Base-by-base conservation (phyloP, 2,113 vertebrate genomes). In the Hucho hucho region DNA sequence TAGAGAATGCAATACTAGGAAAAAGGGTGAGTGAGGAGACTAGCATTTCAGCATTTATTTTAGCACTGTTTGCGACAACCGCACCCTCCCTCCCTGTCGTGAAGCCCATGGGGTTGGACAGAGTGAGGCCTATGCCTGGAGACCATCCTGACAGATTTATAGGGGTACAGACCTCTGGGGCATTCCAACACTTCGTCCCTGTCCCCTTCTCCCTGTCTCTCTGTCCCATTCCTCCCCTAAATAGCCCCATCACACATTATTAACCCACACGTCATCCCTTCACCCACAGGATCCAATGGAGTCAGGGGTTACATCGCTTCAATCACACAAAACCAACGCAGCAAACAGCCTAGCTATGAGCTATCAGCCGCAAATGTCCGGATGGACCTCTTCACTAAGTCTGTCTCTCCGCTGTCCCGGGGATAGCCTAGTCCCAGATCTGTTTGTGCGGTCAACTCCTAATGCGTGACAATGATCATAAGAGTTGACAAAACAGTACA, bases 321-420 rank as follows among this genome's bases (percentile, higher is more conserved):
- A 85, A 81, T 78, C 80, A 77, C 70, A 86, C 78, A 84, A 88
- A 87, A 79, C 76, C 83, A 87, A 86, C 84, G 80, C 32, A 81
- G 26, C 82, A 67, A 73, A 85, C 80, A 77, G 58, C 80, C 76
- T 46, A 73, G 69, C 78, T 58, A 71, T 53, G 49, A 37, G 69
- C 56, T 65, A 73, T 70, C 13, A 24, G 64, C 78, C 66, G 70
- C 43, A 43, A 43, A 43, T 11, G 2, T 73, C 68, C 79, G 70
- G 56, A 75, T 81, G 80, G 83, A 82, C 69, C 68, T 49, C 0
- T 1, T 56, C 53, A 53, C 49, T 18, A 14, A 18, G 49, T 70
- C 11, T 70, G 28, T 68, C 24, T 66, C n/a, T 56, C 53, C 16
- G 4, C 16, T 56, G 53, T 16, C 53, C 53, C n/a, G n/a, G 58